phyloP scores from a whole-genome alignment of 2,888 invertebrate species.

The Notodonta dromedarius region DNA sequence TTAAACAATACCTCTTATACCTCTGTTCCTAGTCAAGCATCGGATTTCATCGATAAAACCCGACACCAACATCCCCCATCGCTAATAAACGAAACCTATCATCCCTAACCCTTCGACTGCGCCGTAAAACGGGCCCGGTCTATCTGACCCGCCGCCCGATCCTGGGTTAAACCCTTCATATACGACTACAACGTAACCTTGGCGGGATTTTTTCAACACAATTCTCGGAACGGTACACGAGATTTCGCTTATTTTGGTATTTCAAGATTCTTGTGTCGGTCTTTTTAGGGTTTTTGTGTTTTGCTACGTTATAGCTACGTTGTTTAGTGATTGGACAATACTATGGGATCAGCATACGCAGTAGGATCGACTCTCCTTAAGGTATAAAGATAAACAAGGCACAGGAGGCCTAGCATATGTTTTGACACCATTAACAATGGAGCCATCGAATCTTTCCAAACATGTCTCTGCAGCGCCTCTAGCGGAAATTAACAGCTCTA shows the following conservation, averaged over 20 bases:
- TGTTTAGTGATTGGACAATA: no score
- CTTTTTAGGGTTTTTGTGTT: background rate
- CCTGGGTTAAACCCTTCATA: slow-evolving; percentile 66
- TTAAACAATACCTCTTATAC: no score
- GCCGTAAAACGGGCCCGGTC: slow-evolving; percentile 55
- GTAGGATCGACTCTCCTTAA: no score
- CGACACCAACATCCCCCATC: slow-evolving; percentile 30
- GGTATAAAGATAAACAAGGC: no score
- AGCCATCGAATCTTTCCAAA: no score
- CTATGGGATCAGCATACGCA: no score
- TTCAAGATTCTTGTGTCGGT: background rate
- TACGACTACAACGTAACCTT: slow-evolving; percentile 55
- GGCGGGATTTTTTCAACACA: slow-evolving; percentile 38
- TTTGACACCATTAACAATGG: no score
- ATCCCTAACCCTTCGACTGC: slow-evolving; percentile 55
- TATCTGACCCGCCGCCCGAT: slow-evolving; percentile 54
- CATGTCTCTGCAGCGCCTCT: no score
- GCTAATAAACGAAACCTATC: slow-evolving; percentile 48
- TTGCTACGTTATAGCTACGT: no score
- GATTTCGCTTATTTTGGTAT: slow-evolving; percentile 42
- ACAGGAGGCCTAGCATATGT: no score
- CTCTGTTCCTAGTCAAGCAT: no score
- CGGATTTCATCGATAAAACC: background rate
- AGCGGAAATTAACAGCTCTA: no score
- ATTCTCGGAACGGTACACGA: slow-evolving; percentile 32